Evolutionary conservation across 2,888 invertebrate genomes (phyloP), one percentile per base, ranked within the genome.

Genomic region (Hirudinaria manillensis): DNA sequence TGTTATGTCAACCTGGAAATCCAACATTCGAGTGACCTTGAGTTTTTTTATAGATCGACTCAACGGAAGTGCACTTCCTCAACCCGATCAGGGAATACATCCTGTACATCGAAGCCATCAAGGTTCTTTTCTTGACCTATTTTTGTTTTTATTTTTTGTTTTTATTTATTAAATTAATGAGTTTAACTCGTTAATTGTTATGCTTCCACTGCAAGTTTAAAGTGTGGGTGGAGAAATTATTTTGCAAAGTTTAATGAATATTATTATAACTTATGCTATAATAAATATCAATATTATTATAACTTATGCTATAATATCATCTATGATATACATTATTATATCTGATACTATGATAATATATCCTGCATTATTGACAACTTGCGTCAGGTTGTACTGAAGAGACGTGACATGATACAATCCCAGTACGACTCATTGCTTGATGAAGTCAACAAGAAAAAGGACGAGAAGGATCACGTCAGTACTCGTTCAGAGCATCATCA

Each of bases 21-120:
- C 53, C 27, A 10, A 16, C 32, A 2, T 70, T 29, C 51, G n/a
- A n/a, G n/a, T 45, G 45, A 45, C 16, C 16, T 45, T 10, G 13
- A 7, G 16, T 16, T 19, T 66, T 1, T 71, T 21, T 34, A 10
- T 77, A 84, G 84, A 80, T 83, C 78, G 83, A 83, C 78, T 76
- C 81, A 21, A 83, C 83, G 32, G 84, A 84, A 74, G 81, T 81
- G 61, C 78, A 82, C 56, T 82, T 83, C 75, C 78, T 80, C n/a
- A 82, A 87, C 81, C 87, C 87, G 2, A 80, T 87, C 51, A 85
- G 85, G 80, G 91, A 91, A 81, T 90, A 90, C 81, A 84, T 89
- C 34, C 85, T 89, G 74, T 90, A 90, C 81, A 87, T 90, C 70
- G 90, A 90, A 79, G 89, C 90, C 56, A 89, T 90, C 7, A 89